Evolutionary conservation across 2,797 vertebrate genomes (phyloP).

Genomic region (Falco columbarius): DNA sequence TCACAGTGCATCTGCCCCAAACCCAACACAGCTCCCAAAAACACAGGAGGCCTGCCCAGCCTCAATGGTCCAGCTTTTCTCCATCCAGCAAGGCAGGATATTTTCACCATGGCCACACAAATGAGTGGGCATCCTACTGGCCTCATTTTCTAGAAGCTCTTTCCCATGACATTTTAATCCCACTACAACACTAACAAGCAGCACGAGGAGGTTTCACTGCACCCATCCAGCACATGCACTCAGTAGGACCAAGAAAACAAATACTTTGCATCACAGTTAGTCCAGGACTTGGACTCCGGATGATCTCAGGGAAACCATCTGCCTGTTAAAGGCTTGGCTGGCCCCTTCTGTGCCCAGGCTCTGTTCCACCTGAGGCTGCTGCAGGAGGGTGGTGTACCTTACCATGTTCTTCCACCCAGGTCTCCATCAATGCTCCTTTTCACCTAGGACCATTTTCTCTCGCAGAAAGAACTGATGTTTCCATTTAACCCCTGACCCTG

Average conservation of each 20-base stretch:
- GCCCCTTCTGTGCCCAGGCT: not conserved
- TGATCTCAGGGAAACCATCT: not conserved
- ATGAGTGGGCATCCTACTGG: not conserved
- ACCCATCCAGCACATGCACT: not conserved
- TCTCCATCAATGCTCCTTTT: not conserved
- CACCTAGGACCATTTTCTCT: not conserved
- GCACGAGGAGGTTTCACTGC: not conserved
- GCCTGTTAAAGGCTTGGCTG: not conserved
- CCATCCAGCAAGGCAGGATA: not conserved
- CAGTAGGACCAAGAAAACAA: not conserved
- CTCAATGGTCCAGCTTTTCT: not conserved
- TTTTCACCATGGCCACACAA: conserved; percentile 63
- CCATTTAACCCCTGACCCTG: not conserved
- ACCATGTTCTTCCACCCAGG: not conserved
- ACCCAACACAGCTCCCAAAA: not conserved
- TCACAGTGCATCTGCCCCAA: not conserved
- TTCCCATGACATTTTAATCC: conserved; percentile 75
- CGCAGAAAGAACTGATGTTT: not conserved
- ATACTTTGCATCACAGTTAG: not conserved
- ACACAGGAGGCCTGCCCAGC: rapidly evolving
- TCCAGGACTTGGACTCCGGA: not conserved
- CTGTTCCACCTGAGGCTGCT: not conserved
- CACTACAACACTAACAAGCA: not conserved
- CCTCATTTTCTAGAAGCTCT: conserved; percentile 45
- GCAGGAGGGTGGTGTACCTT: not conserved